phyloP scores from a whole-genome alignment of 2,797 vertebrate genomes.

The Lithobates pipiens region DNA sequence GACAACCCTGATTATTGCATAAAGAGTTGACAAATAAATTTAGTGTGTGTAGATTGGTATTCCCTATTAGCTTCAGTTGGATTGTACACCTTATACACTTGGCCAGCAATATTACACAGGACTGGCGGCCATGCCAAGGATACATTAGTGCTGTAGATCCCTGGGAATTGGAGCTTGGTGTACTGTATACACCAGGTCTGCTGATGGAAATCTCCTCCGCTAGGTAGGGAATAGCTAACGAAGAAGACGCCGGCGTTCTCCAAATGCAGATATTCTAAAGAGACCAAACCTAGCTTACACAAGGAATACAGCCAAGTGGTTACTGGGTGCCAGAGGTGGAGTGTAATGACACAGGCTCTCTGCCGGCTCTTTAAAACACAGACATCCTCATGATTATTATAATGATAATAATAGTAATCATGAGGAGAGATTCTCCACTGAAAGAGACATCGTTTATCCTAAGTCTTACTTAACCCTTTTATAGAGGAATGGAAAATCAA shows the following conservation, averaged over 20 bases:
- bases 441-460: slow-evolving; percentile 18
- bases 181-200: too few relatives aligned
- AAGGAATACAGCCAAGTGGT: neutral
- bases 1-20: too few relatives aligned
- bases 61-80: too few relatives aligned
- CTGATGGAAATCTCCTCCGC: neutral
- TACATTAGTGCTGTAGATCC: too few relatives aligned
- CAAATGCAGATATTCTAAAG: too few relatives aligned
- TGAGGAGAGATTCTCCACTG: slow-evolving; percentile 14
- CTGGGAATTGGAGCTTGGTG: too few relatives aligned
- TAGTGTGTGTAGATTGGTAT: too few relatives aligned
- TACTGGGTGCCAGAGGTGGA: slow-evolving; percentile 10
- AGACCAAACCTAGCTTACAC: neutral
- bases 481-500: slow-evolving; percentile 5
- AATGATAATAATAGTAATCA: slow-evolving; percentile 53
- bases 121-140: too few relatives aligned
- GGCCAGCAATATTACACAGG: too few relatives aligned
- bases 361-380: slow-evolving; percentile 1
- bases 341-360: slow-evolving; percentile 17
- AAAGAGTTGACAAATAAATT: too few relatives aligned
- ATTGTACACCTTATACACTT: too few relatives aligned
- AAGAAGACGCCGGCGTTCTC: too few relatives aligned
- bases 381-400: slow-evolving; percentile 37
- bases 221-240: neutral
- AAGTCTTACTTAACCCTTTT: slow-evolving; percentile 32